A percentile compares a stretch with the other conserved stretches of the same genome.
These are phyloP conservation scores for Discoglossus pictus DNA, from an alignment of 2,797 vertebrate species.

Conservation along the genomic window DNA sequence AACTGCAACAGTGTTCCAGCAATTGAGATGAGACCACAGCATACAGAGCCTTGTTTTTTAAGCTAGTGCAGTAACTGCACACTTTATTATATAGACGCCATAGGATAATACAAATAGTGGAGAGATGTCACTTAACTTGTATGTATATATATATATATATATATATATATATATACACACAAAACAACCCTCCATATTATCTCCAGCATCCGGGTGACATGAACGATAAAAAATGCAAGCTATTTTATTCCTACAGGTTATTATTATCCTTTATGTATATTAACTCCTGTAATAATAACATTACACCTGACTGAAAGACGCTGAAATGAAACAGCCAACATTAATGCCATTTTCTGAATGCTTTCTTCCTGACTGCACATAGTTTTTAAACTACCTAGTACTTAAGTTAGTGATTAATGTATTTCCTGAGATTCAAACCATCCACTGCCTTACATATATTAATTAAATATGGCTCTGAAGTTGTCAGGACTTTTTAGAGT, in stretches of 20 bases:
- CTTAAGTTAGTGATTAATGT: neutral
- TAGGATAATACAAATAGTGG: too few species aligned
- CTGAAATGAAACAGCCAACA: neutral
- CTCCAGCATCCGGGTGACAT: neutral
- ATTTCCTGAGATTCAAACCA: neutral
- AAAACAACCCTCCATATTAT: too few species aligned
- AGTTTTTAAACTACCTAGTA: neutral
- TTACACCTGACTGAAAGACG: neutral
- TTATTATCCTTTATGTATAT: neutral
- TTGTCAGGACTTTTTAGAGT: too few species aligned
- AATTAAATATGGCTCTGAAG: too few species aligned
- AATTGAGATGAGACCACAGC: too few species aligned
- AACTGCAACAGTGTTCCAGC: too few species aligned
- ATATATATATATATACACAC: too few species aligned
- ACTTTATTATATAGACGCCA: too few species aligned
- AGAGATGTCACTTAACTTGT: too few species aligned
- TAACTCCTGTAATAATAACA: neutral
- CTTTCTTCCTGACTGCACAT: neutral
- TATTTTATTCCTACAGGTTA: neutral
- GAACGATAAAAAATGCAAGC: neutral
- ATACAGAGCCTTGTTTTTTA: too few species aligned
- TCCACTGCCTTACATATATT: neutral
- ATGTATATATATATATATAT: too few species aligned
- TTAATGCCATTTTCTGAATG: neutral
- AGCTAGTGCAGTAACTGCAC: too few species aligned